phyloP scores from a whole-genome alignment of 2,113 vertebrate species.

The Recurvirostra avosetta region DNA sequence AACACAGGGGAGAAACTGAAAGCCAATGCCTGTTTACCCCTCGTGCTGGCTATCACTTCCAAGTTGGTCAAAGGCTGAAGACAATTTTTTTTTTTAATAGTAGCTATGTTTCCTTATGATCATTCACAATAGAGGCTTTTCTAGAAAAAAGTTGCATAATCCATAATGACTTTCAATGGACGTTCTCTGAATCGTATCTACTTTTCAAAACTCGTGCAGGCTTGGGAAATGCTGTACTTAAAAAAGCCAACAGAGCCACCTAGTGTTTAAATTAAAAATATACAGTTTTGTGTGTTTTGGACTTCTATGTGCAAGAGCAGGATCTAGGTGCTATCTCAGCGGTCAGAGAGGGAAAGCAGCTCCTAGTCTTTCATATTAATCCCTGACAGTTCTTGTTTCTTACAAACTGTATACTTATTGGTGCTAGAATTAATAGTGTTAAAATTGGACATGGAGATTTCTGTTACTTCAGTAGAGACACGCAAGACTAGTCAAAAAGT shows the following conservation, averaged over 20 bases:
- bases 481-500: background rate
- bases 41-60: background rate
- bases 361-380: background rate
- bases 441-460: background rate
- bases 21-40: background rate
- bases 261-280: background rate
- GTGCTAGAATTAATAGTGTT: background rate
- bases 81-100: background rate
- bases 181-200: background rate
- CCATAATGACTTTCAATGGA: background rate
- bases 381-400: background rate
- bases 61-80: background rate
- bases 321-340: background rate
- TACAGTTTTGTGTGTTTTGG: background rate
- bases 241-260: slow-evolving; percentile 25
- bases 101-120: background rate
- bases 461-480: background rate
- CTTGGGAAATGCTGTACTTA: background rate
- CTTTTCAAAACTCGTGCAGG: background rate
- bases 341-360: background rate
- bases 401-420: background rate
- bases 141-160: background rate
- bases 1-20: background rate
- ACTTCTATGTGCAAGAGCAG: background rate
- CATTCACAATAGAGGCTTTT: background rate